Conservation (phyloP, 2,113 vertebrate species). For the Apus apus region DNA sequence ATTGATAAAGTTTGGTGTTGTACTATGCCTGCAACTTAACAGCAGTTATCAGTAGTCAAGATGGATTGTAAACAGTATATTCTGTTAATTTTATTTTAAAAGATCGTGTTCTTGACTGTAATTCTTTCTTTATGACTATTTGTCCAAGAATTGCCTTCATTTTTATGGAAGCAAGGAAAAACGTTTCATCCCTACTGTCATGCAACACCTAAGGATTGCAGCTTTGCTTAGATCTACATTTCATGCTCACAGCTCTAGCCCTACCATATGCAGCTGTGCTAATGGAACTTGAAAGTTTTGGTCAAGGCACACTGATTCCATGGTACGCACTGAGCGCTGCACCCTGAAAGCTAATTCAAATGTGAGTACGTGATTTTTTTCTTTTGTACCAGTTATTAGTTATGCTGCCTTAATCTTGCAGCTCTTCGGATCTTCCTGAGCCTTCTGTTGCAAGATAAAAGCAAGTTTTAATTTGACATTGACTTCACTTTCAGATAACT, state of each 20-base stretch:
- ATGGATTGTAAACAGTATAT: not conserved
- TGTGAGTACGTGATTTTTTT: not conserved
- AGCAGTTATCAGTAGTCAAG: not conserved
- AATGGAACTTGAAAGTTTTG: not conserved
- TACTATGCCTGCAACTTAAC: not conserved
- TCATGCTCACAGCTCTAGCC: not conserved
- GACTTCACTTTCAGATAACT: constrained; percentile 36
- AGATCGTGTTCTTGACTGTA: not conserved
- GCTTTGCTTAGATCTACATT: not conserved
- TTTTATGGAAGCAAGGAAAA: not conserved
- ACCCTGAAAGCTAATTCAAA: not conserved
- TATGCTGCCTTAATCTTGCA: not conserved
- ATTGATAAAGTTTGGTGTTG: not conserved
- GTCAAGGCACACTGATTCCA: rapidly evolving
- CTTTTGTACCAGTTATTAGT: not conserved
- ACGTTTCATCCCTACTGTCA: not conserved
- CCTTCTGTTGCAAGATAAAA: constrained; percentile 14
- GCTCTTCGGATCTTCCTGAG: not conserved
- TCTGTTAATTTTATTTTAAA: not conserved
- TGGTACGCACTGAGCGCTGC: rapidly evolving
- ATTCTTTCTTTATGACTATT: not conserved
- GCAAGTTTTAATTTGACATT: constrained; percentile 36
- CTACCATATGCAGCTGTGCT: not conserved
- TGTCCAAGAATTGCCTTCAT: not conserved
- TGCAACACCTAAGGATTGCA: not conserved